These are phyloP conservation scores for Masnerella sp. DNA, from an alignment of 2,888 invertebrate genomes.

Conservation along the genomic window DNA sequence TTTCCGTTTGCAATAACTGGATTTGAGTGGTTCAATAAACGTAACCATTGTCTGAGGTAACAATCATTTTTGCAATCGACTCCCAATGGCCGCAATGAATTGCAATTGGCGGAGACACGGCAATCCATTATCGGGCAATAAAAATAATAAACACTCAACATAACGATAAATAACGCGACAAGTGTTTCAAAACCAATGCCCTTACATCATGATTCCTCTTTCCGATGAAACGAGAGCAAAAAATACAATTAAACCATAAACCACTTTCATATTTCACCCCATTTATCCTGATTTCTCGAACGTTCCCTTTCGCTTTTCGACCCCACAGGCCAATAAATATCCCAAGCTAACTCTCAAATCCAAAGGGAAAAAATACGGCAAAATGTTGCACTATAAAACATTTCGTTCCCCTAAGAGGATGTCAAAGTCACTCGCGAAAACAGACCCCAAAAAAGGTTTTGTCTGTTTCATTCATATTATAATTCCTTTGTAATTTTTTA, in stretches of 20 bases:
- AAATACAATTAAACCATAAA: neutral
- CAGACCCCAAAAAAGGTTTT: too few species aligned
- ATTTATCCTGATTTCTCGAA: neutral
- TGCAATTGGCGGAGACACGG: neutral
- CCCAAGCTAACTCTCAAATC: constrained; percentile 3
- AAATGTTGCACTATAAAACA: constrained; percentile 5
- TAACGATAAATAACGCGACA: neutral
- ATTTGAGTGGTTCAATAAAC: constrained; percentile 28
- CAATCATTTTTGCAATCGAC: neutral
- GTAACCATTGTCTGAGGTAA: constrained; percentile 17
- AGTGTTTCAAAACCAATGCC: neutral
- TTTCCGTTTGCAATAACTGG: constrained; percentile 30
- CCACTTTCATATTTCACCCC: neutral
- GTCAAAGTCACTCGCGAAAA: constrained; percentile 2
- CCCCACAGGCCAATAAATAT: constrained; percentile 13
- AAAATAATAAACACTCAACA: neutral
- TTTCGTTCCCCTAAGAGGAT: constrained; percentile 3
- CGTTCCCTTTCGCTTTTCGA: neutral
- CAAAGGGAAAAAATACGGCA: constrained; percentile 1
- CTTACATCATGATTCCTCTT: neutral
- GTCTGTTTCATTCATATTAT: too few species aligned
- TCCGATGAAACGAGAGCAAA: neutral
- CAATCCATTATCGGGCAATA: neutral
- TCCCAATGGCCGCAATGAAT: neutral
- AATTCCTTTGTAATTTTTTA: too few species aligned